Base-by-base conservation (phyloP, 2,888 invertebrate species). In the Scaptomyza flava region DNA sequence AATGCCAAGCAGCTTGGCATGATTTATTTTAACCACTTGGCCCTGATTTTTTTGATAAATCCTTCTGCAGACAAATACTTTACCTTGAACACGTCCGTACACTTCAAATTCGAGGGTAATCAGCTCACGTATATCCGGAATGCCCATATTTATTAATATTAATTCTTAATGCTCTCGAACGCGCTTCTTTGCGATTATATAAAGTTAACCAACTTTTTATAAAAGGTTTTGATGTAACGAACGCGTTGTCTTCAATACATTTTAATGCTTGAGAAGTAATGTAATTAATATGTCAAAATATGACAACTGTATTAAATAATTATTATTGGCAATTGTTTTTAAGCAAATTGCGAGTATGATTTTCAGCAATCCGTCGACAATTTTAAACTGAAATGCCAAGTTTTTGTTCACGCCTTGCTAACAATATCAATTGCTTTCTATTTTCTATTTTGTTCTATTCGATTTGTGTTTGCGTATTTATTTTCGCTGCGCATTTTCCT, bases 81-180 rank as follows among this genome's bases (percentile, higher is more conserved):
- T 93, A 97, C 97, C 97, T 95, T 97, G 97, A 38, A 98, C 97
- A 92, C 96, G 95, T 61, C 98, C 98, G 90, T 94, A 97, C 65
- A 98, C 97, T 92, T 98, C 97, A 90, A 97, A 98, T 88, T 98
- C 97, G 43, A 96, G 96, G 41, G 97, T 96, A 45, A 96, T 94
- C 77, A 96, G 93, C 60, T 93, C 93, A 84, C 94, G 94, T 68
- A 93, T 92, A 72, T 94, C 94, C 72, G 93, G 94, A 48, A 93
- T 91, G 76, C 94, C 94, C 94, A 94, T 94, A 33, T 60, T 79
- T 56, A 31, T 6, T 34, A 3, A 31, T 36, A 17, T 43, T 2
- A 7, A 47, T 38, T 12, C 6, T 42, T 5, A 9, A n/a, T 54
- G 31, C 36, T 46, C 27, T 6, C 41, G 42, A 51, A 33, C 17